phyloP scores from a whole-genome alignment of 2,797 vertebrate species.

The Pangasius djambal region DNA sequence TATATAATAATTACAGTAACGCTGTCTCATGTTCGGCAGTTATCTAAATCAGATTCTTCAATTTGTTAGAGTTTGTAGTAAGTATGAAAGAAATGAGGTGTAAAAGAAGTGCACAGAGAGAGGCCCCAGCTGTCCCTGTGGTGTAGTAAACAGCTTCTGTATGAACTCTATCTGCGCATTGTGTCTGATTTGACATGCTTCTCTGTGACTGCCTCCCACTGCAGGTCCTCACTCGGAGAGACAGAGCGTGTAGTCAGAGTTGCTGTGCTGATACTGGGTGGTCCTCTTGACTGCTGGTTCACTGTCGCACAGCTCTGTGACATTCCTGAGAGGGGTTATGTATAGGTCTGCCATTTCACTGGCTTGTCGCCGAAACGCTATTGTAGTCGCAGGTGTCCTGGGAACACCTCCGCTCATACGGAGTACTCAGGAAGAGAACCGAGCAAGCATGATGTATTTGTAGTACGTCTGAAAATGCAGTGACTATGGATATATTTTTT shows the following conservation, averaged over 20 bases:
- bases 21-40: not conserved
- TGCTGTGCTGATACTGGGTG: conserved; percentile 58
- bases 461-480: not conserved
- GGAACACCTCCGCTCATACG: conserved; percentile 27
- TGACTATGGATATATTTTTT: conserved; percentile 23
- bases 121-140: conserved; percentile 33
- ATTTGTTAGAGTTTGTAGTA: too few species aligned
- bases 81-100: conserved; percentile 3
- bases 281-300: conserved; percentile 51
- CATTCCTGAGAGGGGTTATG: conserved; percentile 73
- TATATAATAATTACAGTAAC: conserved; percentile 47
- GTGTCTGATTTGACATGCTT: conserved; percentile 41
- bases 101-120: not conserved
- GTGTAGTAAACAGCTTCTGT: conserved; percentile 35
- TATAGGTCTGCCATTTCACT: conserved; percentile 65
- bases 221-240: conserved; percentile 23
- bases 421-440: conserved; percentile 26
- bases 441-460: conserved; percentile 4
- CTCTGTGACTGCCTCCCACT: conserved; percentile 32
- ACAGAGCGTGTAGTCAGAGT: conserved; percentile 40
- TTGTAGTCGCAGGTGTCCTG: conserved; percentile 60
- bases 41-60: too few species aligned
- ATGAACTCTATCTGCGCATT: conserved; percentile 42
- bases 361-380: conserved; percentile 65
- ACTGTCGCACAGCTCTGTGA: conserved; percentile 64